Conservation (phyloP, 2,888 invertebrate genomes). For the Gisinianus flammeolus region DNA sequence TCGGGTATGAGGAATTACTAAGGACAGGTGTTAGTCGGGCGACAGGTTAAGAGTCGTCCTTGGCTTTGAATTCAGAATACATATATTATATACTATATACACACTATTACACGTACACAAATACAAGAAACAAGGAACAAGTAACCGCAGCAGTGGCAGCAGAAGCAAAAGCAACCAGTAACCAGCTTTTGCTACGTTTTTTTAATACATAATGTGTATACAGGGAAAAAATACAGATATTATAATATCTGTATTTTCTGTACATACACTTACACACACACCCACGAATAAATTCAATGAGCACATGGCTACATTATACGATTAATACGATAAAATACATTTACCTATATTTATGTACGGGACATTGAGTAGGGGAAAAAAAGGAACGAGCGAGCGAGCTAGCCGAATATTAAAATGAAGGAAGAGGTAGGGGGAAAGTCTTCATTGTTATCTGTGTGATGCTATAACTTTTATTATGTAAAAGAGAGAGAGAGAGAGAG, state of each 20-base stretch:
- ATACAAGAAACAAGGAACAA: no score
- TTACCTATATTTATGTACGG: conserved; percentile 1
- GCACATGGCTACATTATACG: not conserved
- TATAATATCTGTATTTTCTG: no score
- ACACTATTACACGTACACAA: no score
- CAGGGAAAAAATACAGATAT: no score
- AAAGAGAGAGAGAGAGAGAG: not conserved
- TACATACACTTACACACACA: no score
- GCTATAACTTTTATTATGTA: no score
- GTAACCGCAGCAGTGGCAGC: no score
- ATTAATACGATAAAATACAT: no score
- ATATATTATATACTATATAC: no score
- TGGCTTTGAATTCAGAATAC: conserved; percentile 50
- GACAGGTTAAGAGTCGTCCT: conserved; percentile 58
- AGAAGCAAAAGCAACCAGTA: no score
- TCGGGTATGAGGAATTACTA: conserved; percentile 35
- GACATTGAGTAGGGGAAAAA: conserved; percentile 1
- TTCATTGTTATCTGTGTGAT: conserved; percentile 3
- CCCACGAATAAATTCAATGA: no score
- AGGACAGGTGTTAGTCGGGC: conserved; percentile 57
- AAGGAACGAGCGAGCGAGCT: not conserved
- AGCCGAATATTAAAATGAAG: conserved; percentile 29
- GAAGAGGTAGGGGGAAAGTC: not conserved
- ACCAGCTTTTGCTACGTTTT: not conserved
- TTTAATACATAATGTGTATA: no score